Percentiles rank a stretch among this genome's conserved stretches.
phyloP scores from a whole-genome alignment of 2,113 vertebrate species.

The Platysteira castanea region DNA sequence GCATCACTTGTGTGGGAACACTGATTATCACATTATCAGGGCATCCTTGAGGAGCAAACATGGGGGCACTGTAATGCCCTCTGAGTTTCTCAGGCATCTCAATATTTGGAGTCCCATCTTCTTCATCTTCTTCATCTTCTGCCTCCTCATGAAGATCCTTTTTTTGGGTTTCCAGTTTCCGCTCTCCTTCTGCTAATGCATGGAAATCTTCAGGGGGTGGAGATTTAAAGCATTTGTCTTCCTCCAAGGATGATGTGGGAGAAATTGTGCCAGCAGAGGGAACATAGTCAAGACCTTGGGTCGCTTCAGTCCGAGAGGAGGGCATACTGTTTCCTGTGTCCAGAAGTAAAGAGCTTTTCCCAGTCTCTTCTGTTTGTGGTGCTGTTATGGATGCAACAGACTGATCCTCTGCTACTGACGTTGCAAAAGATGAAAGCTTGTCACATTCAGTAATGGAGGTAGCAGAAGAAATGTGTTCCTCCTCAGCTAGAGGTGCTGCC shows the following conservation, averaged over 20 bases:
- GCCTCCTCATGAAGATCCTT: constrained; percentile 68
- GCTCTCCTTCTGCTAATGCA: constrained; percentile 76
- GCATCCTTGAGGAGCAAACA: constrained; percentile 63
- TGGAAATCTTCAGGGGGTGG: constrained; percentile 91
- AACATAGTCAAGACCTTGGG: constrained; percentile 90
- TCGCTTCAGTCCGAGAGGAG: constrained; percentile 84
- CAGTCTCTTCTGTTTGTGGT: constrained; percentile 90
- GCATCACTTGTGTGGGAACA: neutral
- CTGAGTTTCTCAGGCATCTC: constrained; percentile 81
- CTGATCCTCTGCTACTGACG: constrained; percentile 94
- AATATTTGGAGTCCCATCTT: constrained; percentile 79
- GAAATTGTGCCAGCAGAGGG: constrained; percentile 96
- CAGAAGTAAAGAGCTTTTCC: constrained; percentile 85
- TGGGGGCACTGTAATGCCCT: constrained; percentile 72
- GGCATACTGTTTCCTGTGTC: constrained; percentile 89
- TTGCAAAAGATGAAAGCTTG: constrained; percentile 95
- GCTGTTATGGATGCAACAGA: constrained; percentile 92
- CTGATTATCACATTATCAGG: neutral
- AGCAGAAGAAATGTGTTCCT: constrained; percentile 95
- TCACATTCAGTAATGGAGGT: constrained; percentile 98
- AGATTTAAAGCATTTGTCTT: constrained; percentile 96
- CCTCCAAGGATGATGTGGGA: constrained; percentile 94
- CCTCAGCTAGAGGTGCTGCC: constrained; percentile 92
- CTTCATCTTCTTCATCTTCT: constrained; percentile 85
- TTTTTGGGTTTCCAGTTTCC: constrained; percentile 54